Conservation (phyloP, 2,888 invertebrate genomes). For the Disparrhopalites patrizii region DNA sequence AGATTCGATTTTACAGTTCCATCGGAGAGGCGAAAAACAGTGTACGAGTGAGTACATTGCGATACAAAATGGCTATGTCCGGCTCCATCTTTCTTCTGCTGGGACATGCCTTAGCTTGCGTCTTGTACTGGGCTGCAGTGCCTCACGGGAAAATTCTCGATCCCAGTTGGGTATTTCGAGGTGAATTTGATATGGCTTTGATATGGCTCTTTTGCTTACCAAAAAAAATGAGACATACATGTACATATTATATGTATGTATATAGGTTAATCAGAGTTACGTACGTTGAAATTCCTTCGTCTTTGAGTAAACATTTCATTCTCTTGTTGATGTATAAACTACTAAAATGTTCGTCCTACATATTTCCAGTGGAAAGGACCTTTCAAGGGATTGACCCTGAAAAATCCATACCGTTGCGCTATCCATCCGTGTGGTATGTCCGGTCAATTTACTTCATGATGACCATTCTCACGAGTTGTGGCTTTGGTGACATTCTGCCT, state of each 20-base stretch:
- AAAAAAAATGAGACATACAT: no score
- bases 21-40: conserved; percentile 30
- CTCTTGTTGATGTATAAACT: no score
- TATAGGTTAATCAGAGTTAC: no score
- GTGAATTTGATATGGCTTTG: not conserved
- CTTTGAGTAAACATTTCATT: no score
- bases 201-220: not conserved
- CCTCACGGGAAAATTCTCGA: not conserved
- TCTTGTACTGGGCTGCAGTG: conserved; percentile 31
- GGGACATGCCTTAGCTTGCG: conserved; percentile 39
- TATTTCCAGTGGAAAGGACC: not conserved
- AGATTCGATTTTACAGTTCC: conserved; percentile 33
- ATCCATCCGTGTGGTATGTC: conserved; percentile 38
- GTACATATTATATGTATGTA: no score
- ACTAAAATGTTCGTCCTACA: not conserved
- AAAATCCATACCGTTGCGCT: not conserved
- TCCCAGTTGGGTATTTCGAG: conserved; percentile 8
- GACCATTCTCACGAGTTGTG: conserved; percentile 35
- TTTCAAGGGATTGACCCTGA: not conserved
- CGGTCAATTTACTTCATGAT: conserved; percentile 38
- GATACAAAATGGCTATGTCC: conserved; percentile 35
- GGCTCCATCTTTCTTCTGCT: conserved; percentile 35
- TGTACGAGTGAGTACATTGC: conserved; percentile 33
- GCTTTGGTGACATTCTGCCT: conserved; percentile 42
- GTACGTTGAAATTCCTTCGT: no score